phyloP scores from a whole-genome alignment of 2,797 vertebrate genomes.

The Phrynocephalus guinanensis region DNA sequence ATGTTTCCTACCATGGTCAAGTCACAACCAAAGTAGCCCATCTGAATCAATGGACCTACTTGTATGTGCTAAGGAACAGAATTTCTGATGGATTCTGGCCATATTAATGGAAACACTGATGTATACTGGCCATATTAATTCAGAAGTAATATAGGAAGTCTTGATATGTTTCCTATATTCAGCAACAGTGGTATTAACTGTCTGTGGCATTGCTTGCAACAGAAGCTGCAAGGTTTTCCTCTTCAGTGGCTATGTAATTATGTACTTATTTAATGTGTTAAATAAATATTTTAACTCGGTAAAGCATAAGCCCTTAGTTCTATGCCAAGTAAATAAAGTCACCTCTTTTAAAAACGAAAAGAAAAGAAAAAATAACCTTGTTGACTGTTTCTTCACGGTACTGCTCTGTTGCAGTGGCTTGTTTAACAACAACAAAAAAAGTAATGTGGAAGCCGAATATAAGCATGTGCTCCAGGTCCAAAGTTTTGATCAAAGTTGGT shows the following conservation, averaged over 20 bases:
- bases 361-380: no score
- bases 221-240: neutral
- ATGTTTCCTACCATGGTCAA: no score
- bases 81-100: no score
- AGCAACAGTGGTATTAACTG: no score
- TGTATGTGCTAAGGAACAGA: no score
- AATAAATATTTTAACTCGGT: slow-evolving; percentile 11
- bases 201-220: neutral
- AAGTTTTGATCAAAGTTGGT: neutral
- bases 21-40: no score
- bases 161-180: neutral
- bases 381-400: neutral
- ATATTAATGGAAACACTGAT: neutral
- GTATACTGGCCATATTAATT: neutral
- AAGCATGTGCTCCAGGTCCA: neutral
- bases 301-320: neutral
- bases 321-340: neutral
- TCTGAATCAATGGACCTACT: no score
- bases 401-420: neutral
- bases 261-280: neutral
- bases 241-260: neutral
- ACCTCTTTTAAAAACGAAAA: neutral
- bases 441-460: neutral
- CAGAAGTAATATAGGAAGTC: neutral
- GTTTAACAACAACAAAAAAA: neutral